Percentiles rank a stretch among this genome's conserved stretches.
Conservation (phyloP, 2,888 invertebrate species). For the Amiota communis region DNA sequence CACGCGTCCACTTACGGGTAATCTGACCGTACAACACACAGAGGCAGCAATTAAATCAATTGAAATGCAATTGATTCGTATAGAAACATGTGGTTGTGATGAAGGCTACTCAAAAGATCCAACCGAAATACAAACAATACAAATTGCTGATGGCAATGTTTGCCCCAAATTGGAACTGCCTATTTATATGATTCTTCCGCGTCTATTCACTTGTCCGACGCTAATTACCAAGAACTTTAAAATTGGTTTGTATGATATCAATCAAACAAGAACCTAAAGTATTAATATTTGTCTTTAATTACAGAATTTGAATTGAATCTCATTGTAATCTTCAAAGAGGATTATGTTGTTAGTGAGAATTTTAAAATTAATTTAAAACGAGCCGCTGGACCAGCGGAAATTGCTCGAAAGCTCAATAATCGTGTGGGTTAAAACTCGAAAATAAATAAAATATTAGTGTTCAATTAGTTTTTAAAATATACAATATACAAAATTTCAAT, state of each 20-base stretch:
- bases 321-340: slow-evolving; percentile 92
- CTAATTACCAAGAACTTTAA: slow-evolving; percentile 92
- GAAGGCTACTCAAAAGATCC: slow-evolving; percentile 96
- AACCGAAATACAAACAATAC: slow-evolving; percentile 98
- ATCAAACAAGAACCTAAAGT: not conserved
- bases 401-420: slow-evolving; percentile 46
- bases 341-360: slow-evolving; percentile 94
- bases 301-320: slow-evolving; percentile 96
- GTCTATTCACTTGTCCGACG: slow-evolving; percentile 96
- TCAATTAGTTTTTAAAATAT: too few species aligned
- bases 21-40: slow-evolving; percentile 86
- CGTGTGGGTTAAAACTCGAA: slow-evolving; percentile 43
- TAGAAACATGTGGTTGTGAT: slow-evolving; percentile 95
- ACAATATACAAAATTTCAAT: too few species aligned
- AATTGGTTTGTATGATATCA: slow-evolving; percentile 80
- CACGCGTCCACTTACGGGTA: slow-evolving; percentile 90
- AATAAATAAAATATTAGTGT: too few species aligned
- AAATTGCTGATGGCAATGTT: slow-evolving; percentile 95
- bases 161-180: slow-evolving; percentile 87
- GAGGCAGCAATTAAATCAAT: slow-evolving; percentile 91
- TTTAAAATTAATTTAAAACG: slow-evolving; percentile 77
- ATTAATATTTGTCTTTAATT: slow-evolving; percentile 68
- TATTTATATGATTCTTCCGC: slow-evolving; percentile 95
- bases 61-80: slow-evolving; percentile 93
- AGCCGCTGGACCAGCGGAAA: slow-evolving; percentile 36